Evolutionary conservation across 2,113 vertebrate genomes (phyloP).

Genomic region (Albula goreensis): DNA sequence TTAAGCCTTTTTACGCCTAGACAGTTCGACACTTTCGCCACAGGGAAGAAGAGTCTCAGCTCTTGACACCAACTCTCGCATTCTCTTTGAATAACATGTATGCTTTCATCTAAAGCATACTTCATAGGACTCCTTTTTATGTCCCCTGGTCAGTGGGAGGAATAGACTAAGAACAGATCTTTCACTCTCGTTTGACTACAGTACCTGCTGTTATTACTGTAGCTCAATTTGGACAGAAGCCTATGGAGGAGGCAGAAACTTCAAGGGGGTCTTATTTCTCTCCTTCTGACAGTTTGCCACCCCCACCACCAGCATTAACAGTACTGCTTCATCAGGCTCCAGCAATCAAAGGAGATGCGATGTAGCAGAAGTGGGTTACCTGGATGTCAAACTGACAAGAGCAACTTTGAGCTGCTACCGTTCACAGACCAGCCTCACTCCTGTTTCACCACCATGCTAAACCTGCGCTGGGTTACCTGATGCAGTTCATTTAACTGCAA

Average conservation of each 20-base stretch:
- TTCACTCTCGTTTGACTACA: not conserved
- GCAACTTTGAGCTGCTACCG: slow-evolving; percentile 35
- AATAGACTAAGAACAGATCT: not conserved
- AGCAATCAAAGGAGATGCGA: slow-evolving; percentile 66
- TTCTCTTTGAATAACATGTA: not conserved
- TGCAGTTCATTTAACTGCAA: slow-evolving; percentile 22
- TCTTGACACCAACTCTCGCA: not conserved
- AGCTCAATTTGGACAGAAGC: slow-evolving; percentile 4
- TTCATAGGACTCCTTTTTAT: not conserved
- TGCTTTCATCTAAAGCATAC: not conserved
- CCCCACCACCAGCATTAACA: slow-evolving; percentile 54
- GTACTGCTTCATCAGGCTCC: slow-evolving; percentile 59
- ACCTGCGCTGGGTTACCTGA: not conserved
- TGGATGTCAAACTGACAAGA: slow-evolving; percentile 63
- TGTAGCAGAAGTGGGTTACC: slow-evolving; percentile 66
- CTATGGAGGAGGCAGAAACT: not conserved
- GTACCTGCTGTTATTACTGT: not conserved
- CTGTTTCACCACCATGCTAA: not conserved
- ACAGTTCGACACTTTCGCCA: not conserved
- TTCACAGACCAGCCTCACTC: slow-evolving; percentile 23
- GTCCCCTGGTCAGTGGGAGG: not conserved
- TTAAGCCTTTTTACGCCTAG: not conserved
- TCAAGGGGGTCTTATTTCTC: slow-evolving; percentile 1
- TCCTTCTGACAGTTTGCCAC: slow-evolving; percentile 59
- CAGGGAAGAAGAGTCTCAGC: not conserved